These are phyloP conservation scores for Callaeas wilsoni DNA, from an alignment of 2,113 vertebrate species.

Conservation along the genomic window DNA sequence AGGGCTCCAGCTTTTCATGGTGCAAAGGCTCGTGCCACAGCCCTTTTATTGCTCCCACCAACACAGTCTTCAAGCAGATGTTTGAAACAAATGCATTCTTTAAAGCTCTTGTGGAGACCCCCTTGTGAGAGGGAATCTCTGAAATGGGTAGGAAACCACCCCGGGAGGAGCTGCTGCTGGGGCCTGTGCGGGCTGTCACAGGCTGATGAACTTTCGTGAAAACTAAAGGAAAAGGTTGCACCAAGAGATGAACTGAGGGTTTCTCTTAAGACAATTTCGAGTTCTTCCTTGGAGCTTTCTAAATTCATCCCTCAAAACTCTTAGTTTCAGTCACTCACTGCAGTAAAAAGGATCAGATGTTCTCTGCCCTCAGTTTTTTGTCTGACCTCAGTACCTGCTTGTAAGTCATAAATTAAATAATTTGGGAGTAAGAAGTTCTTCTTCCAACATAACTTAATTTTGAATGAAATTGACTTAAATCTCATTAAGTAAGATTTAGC, in stretches of 20 bases:
- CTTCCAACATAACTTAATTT: not conserved
- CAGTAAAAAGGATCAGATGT: not conserved
- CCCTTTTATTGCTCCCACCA: not conserved
- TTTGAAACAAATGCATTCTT: not conserved
- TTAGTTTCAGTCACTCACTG: not conserved
- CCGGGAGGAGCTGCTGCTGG: not conserved
- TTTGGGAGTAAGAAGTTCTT: not conserved
- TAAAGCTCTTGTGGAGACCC: not conserved
- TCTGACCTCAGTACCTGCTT: not conserved
- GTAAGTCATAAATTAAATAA: not conserved
- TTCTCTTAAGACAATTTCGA: not conserved
- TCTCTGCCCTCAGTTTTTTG: not conserved
- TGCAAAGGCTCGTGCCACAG: not conserved
- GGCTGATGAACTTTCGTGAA: not conserved
- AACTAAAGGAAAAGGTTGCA: not conserved
- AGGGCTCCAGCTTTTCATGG: not conserved
- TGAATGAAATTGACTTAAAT: not conserved
- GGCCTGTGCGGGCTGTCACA: not conserved
- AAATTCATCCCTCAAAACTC: not conserved
- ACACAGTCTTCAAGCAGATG: not conserved
- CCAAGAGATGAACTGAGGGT: not conserved
- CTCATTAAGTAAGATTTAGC: not conserved
- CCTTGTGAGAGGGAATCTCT: not conserved
- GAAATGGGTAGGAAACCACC: not conserved
- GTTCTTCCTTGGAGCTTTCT: not conserved